Conservation (phyloP, 2,888 invertebrate species). For the Eilema sororculum region DNA sequence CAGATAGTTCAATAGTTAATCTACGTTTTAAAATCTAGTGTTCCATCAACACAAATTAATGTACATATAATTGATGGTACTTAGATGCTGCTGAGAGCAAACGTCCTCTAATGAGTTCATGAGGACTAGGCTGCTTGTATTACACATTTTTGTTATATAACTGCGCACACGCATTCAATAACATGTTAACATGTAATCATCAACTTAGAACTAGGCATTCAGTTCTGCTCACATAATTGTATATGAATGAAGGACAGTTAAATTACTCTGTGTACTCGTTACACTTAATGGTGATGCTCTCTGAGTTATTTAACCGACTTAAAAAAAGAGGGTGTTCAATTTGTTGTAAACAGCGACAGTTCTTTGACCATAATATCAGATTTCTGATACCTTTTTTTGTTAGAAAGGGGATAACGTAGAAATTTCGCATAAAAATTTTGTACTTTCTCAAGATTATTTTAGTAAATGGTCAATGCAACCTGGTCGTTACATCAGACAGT, state of each 20-base stretch:
- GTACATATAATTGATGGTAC: too few relatives aligned
- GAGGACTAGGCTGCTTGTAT: not conserved
- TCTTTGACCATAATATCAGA: not conserved
- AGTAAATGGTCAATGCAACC: not conserved
- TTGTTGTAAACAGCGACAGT: not conserved
- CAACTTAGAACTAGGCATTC: not conserved
- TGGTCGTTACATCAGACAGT: not conserved
- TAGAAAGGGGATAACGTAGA: too few relatives aligned
- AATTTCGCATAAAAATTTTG: too few relatives aligned
- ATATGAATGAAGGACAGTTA: not conserved
- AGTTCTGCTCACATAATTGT: not conserved
- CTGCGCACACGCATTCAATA: not conserved
- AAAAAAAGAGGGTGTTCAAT: too few relatives aligned
- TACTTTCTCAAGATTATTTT: not conserved
- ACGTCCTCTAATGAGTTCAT: not conserved
- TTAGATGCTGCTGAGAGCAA: too few relatives aligned
- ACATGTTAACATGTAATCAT: constrained; percentile 12
- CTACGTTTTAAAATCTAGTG: too few relatives aligned
- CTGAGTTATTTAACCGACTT: too few relatives aligned
- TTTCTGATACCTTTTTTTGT: too few relatives aligned
- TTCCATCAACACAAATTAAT: too few relatives aligned
- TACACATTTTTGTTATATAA: not conserved
- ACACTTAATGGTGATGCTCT: too few relatives aligned
- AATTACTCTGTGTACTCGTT: constrained; percentile 5
- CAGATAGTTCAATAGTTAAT: too few relatives aligned